These are phyloP conservation scores for Plebejus argus DNA, from an alignment of 2,888 invertebrate species.

Conservation along the genomic window DNA sequence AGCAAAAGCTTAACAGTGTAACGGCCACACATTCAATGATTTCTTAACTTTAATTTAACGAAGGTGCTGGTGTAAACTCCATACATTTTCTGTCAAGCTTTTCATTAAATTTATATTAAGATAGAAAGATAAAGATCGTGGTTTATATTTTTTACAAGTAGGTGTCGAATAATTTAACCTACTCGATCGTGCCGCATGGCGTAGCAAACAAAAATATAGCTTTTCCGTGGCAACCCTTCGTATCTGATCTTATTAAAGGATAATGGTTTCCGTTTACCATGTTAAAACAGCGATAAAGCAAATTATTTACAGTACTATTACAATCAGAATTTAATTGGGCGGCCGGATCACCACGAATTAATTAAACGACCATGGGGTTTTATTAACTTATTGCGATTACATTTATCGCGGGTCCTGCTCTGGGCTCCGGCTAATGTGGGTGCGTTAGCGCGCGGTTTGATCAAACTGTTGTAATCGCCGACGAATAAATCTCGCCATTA, in stretches of 20 bases:
- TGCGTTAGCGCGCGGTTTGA: conserved; percentile 60
- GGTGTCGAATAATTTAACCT: neutral
- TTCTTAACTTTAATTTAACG: no score
- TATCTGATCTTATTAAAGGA: conserved; percentile 29
- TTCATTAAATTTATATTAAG: neutral
- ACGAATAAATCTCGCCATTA: conserved; percentile 74
- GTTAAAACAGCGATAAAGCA: conserved; percentile 39
- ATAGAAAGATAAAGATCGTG: neutral
- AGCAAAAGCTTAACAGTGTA: neutral
- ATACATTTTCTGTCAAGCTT: neutral
- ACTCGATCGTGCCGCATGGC: conserved; percentile 12
- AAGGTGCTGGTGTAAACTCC: no score
- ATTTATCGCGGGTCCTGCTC: conserved; percentile 68
- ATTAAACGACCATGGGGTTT: conserved; percentile 69
- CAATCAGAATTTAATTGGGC: conserved; percentile 69
- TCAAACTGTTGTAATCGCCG: conserved; percentile 66
- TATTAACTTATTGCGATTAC: conserved; percentile 77
- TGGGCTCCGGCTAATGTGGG: conserved; percentile 55
- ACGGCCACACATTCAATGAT: neutral
- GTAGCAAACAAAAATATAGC: conserved; percentile 34
- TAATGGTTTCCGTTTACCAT: conserved; percentile 32
- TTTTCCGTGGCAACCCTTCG: conserved; percentile 13
- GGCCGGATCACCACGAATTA: conserved; percentile 70
- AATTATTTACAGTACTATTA: conserved; percentile 47
- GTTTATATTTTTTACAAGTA: neutral